Percentiles rank a stretch among this genome's conserved stretches.
Conservation (phyloP, 2,113 vertebrate species). For the Puffinus mauretanicus region DNA sequence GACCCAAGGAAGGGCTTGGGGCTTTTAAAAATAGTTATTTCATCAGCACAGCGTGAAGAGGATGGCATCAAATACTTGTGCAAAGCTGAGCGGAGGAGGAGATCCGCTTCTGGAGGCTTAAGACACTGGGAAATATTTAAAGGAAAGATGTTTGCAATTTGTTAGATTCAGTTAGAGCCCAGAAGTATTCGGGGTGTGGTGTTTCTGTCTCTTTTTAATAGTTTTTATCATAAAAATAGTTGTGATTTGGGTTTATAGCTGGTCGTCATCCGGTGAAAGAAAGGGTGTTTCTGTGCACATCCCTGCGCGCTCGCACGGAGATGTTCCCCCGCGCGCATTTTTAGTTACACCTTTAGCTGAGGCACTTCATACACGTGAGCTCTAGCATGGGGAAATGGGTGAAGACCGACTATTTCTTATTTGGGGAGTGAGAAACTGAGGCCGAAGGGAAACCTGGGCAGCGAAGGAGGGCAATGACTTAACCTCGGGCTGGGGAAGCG, state of each 20-base stretch:
- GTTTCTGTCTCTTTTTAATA: background rate
- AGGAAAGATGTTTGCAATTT: background rate
- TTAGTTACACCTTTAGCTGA: background rate
- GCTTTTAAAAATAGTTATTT: background rate
- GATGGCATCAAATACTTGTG: background rate
- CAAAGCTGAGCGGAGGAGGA: background rate
- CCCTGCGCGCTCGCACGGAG: accelerated
- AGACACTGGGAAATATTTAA: background rate
- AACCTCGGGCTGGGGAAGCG: background rate
- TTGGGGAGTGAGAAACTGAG: background rate
- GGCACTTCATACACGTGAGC: background rate
- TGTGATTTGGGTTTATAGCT: background rate
- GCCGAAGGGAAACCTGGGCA: background rate
- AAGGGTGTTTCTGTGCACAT: background rate
- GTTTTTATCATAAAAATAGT: background rate
- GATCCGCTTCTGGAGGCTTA: background rate
- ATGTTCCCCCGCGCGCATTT: background rate
- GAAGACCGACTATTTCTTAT: background rate
- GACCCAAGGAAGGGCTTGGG: background rate
- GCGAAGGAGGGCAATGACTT: background rate
- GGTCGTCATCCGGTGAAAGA: background rate
- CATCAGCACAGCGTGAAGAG: background rate
- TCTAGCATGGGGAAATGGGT: background rate
- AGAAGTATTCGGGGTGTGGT: background rate
- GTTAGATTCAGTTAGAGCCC: background rate